These are phyloP conservation scores for Lasioglossum malachurum DNA, from an alignment of 2,888 invertebrate species.

Conservation along the genomic window DNA sequence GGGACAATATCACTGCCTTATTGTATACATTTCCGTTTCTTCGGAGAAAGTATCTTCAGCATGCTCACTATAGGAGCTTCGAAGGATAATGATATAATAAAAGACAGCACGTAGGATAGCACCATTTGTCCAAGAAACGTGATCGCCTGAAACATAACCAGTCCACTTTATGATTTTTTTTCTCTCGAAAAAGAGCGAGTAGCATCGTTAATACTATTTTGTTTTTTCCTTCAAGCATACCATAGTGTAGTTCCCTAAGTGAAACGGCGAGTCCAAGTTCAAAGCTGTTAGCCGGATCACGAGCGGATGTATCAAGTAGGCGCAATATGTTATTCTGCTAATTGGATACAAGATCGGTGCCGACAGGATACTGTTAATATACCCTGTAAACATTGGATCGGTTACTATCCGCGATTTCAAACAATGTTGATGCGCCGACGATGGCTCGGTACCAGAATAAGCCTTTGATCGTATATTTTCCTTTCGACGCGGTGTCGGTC, in stretches of 20 bases:
- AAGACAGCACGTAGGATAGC: conserved; percentile 91
- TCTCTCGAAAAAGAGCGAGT: not conserved
- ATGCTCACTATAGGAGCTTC: conserved; percentile 95
- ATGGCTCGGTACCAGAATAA: not conserved
- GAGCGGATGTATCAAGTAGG: conserved; percentile 94
- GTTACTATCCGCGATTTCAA: not conserved
- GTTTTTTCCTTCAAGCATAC: conserved; percentile 81
- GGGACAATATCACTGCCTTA: conserved; percentile 57
- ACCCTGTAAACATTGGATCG: conserved; percentile 79
- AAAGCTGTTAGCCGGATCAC: conserved; percentile 92
- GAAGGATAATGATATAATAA: conserved; percentile 92
- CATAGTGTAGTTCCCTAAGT: conserved; percentile 92
- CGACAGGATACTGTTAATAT: conserved; percentile 90
- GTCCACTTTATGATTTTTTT: not conserved
- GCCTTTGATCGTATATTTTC: not conserved
- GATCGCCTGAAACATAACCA: conserved; percentile 87
- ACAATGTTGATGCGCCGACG: not conserved
- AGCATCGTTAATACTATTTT: not conserved
- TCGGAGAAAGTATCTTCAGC: conserved; percentile 88
- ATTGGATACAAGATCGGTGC: conserved; percentile 93
- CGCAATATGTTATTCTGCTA: conserved; percentile 94
- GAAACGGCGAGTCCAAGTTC: conserved; percentile 93
- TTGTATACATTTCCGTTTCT: conserved; percentile 81
- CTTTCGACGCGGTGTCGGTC: not conserved
- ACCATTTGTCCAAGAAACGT: conserved; percentile 93